Percentiles rank a stretch among this genome's conserved stretches.
phyloP scores from a whole-genome alignment of 2,113 vertebrate genomes.

The Chitala chitala region DNA sequence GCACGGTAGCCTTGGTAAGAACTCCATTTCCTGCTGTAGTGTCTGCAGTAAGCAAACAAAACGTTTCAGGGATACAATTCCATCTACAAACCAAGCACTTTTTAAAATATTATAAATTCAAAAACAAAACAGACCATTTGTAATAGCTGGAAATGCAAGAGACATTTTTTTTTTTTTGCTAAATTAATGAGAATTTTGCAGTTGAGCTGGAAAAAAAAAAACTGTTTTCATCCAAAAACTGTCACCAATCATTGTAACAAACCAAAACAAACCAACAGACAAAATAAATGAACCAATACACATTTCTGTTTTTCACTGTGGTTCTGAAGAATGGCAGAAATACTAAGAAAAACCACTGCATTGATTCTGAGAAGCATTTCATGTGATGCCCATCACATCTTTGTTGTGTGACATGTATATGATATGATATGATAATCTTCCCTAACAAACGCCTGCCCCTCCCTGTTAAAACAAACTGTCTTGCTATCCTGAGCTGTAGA shows the following conservation, averaged over 20 bases:
- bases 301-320: background rate
- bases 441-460: background rate
- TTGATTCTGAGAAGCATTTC: background rate
- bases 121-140: no score
- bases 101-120: no score
- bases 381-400: background rate
- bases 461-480: no score
- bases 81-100: background rate
- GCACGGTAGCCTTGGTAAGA: slow-evolving; percentile 95
- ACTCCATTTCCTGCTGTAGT: slow-evolving; percentile 83
- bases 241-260: no score
- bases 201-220: no score
- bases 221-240: no score
- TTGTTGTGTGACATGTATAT: background rate
- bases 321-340: background rate
- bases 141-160: no score
- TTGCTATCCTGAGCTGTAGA: background rate
- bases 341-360: background rate
- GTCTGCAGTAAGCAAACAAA: slow-evolving; percentile 60
- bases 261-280: no score
- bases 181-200: no score
- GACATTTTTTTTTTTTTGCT: no score
- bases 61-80: background rate
- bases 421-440: no score
- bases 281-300: no score